Base-by-base conservation (phyloP, 2,113 vertebrate genomes). In the Eptatretus burgeri region DNA sequence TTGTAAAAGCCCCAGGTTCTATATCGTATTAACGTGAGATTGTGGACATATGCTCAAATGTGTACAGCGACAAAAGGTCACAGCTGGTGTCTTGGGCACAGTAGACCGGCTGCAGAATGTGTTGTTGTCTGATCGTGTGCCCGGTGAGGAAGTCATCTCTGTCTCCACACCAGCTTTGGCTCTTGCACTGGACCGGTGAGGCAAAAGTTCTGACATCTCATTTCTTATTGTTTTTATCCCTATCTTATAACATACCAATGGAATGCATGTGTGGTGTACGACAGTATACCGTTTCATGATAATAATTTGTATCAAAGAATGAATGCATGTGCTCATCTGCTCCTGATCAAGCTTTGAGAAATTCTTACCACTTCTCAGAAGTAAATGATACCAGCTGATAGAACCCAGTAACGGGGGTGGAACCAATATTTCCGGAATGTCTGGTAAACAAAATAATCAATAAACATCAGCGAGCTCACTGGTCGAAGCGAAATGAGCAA, bases 131-230 rank as follows among this genome's bases (percentile, higher is more conserved):
- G 20, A 60, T 10, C 9, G 56, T 10, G 56, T 60, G n/a, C 56
- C 56, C n/a, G 56, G 56, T n/a, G 56, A 60, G 56, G 56, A 20
- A 10, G 20, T 20, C n/a, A 60, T 60, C n/a, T 20, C 20, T 20
- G 56, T 60, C n/a, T 60, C 56, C 56, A 60, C 56, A 20, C 56
- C 56, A 12, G 56, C 56, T 60, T 20, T 60, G 56, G 20, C 56
- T 20, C 56, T 60, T 20, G 56, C 56, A 11, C n/a, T 60, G 56
- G 56, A 60, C 56, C 56, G 56, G 56, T 60, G 56, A 10, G 56
- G n/a, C n/a, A 9, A n/a, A 20, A 60, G n/a, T 20, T 10, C 11
- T n/a, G 9, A 60, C 56, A 60, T 20, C 56, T 17, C 56, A 20
- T 20, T n/a, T 17, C 56, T 18, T 7, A 4, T 18, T 18, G 7